Percentiles rank a stretch among this genome's conserved stretches.
phyloP scores from a whole-genome alignment of 2,113 vertebrate genomes.

The Bucco capensis region DNA sequence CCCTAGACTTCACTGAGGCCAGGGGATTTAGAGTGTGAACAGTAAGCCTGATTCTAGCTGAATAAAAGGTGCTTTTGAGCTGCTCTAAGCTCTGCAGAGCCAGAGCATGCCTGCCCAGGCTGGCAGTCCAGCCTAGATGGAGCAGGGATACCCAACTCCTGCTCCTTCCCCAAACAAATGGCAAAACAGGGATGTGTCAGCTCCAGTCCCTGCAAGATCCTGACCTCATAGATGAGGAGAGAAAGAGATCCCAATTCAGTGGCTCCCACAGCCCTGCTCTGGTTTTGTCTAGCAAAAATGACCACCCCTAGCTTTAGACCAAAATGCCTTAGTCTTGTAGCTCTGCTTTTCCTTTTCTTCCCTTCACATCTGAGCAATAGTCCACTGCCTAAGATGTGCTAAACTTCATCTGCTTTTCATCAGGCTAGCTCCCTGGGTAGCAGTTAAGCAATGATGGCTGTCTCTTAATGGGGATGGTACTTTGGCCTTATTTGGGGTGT shows the following conservation, averaged over 20 bases:
- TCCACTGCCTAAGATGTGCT: neutral
- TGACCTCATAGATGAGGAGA: fast-evolving
- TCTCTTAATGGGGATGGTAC: conserved; percentile 17
- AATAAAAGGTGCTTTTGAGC: neutral
- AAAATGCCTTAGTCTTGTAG: neutral
- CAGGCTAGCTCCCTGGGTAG: neutral
- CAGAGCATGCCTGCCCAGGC: fast-evolving
- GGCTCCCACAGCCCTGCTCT: neutral
- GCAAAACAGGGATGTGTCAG: fast-evolving
- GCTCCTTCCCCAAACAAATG: neutral
- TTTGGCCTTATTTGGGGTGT: conserved; percentile 26
- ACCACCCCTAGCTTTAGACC: neutral
- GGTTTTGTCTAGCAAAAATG: neutral
- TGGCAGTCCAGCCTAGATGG: neutral
- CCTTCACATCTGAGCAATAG: neutral
- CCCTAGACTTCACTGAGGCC: neutral
- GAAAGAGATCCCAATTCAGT: neutral
- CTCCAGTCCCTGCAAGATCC: neutral
- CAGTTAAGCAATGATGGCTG: conserved; percentile 11
- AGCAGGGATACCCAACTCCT: neutral
- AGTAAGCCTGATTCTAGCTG: neutral
- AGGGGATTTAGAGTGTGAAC: neutral
- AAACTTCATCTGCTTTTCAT: conserved; percentile 36
- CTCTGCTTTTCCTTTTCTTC: neutral
- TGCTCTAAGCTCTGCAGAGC: neutral